Evolutionary conservation across 2,888 invertebrate species (phyloP).

Genomic region (Dynastes grantii): DNA sequence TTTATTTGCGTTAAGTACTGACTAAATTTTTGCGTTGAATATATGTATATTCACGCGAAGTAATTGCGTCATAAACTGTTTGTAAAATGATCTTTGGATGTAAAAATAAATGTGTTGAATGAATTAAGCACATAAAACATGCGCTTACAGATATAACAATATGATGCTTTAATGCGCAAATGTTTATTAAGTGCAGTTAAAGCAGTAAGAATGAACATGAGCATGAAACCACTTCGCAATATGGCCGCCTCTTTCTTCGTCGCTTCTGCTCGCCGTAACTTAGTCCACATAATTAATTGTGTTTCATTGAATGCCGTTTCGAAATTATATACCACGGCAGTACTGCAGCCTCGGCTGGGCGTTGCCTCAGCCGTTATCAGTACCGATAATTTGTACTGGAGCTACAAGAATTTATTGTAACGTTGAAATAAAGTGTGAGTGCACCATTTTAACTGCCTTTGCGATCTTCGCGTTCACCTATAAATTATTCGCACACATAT

Average conservation of each 20-base stretch:
- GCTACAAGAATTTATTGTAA: constrained; percentile 40
- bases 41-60: too few relatives aligned
- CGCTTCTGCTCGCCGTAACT: constrained; percentile 43
- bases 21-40: too few relatives aligned
- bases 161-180: not conserved
- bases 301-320: constrained; percentile 52
- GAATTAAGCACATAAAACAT: too few relatives aligned
- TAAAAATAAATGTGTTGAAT: too few relatives aligned
- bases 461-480: constrained; percentile 32
- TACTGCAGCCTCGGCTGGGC: constrained; percentile 35
- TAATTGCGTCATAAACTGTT: too few relatives aligned
- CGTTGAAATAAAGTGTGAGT: constrained; percentile 42
- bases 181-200: constrained; percentile 9
- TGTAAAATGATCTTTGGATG: too few relatives aligned
- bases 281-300: constrained; percentile 52
- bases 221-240: constrained; percentile 52
- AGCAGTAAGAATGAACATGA: constrained; percentile 2
- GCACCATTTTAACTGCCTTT: constrained; percentile 40
- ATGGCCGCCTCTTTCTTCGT: constrained; percentile 50
- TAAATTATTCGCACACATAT: constrained; percentile 28
- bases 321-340: constrained; percentile 49
- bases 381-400: constrained; percentile 40
- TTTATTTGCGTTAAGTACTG: too few relatives aligned
- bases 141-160: not conserved
- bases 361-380: constrained; percentile 31